A percentile compares a stretch with the other conserved stretches of the same genome.
These are phyloP conservation scores for Diadumene lineata DNA, from an alignment of 92 coral and sea anemone species.

Conservation along the genomic window DNA sequence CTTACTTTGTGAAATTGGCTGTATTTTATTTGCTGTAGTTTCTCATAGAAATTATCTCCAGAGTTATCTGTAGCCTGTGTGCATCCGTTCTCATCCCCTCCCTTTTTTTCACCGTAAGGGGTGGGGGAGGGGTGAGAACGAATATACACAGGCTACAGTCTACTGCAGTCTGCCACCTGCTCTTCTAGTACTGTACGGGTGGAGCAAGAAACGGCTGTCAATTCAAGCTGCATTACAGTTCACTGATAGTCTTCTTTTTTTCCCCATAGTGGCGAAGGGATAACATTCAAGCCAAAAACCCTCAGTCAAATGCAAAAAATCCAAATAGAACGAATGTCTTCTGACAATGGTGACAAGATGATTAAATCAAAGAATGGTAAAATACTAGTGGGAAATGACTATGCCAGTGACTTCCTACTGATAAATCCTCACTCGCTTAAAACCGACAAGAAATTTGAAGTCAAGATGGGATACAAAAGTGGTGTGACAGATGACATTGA, in stretches of 20 bases:
- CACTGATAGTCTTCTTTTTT: background rate
- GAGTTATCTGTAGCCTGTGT: too few relatives aligned
- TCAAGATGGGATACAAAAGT: constrained; percentile 59
- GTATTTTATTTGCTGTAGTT: background rate
- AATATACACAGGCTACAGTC: too few relatives aligned
- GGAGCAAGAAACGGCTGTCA: too few relatives aligned
- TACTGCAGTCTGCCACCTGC: too few relatives aligned
- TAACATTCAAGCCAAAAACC: constrained; percentile 65
- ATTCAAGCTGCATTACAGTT: too few relatives aligned
- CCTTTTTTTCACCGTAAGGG: too few relatives aligned
- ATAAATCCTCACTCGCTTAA: constrained; percentile 79
- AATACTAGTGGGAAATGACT: constrained; percentile 86
- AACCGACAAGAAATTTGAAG: constrained; percentile 61
- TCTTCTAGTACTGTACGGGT: too few relatives aligned
- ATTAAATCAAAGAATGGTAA: constrained; percentile 73
- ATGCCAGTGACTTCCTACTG: constrained; percentile 83
- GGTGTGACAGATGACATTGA: constrained; percentile 64
- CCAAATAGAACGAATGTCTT: constrained; percentile 66
- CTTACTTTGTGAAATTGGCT: background rate
- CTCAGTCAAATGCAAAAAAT: constrained; percentile 61
- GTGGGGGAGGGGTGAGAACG: too few relatives aligned
- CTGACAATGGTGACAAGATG: constrained; percentile 77
- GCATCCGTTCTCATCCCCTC: too few relatives aligned
- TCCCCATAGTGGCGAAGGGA: constrained; percentile 64
- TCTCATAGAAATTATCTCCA: too few relatives aligned